Evolutionary conservation across 2,888 invertebrate genomes (phyloP), one percentile per base, ranked within the genome.

Genomic region (Nomada hirtipes): DNA sequence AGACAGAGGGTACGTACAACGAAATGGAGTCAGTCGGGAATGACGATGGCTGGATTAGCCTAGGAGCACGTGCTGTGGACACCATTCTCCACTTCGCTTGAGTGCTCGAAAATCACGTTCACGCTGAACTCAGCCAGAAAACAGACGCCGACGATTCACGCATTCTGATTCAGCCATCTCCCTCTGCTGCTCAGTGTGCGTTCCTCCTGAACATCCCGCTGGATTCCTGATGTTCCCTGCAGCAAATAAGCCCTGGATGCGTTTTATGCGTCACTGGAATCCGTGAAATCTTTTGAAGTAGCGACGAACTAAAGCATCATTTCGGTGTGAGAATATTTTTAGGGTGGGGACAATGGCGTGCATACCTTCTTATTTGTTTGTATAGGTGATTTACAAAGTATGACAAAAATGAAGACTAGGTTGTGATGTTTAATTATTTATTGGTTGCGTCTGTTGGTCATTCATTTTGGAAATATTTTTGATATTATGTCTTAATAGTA

Each of bases 41-140:
- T 86, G 90, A 90, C 89, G 89, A 90, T 90, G 84, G 89, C 86
- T 88, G 92, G 92, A 92, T 92, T 92, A 92, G 90, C 88, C 88
- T 72, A 85, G 85, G 82, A 87, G 90, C 90, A 90, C 90, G 90
- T 91, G 90, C 89, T 83, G 87, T 82, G 91, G 91, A 92, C 92
- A 92, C 87, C 88, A 89, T 90, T 92, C 91, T 92, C 90, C 91
- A 92, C 92, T 92, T 90, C 89, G 86, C 88, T 88, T 89, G 91
- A 92, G 92, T 92, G 92, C 91, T 90, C 85, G 90, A 89, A 91
- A 91, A 92, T 91, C 91, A 90, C 91, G 89, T 90, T 89, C 90
- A 80, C 88, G 86, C 84, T 85, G 88, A 88, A 89, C 85, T 86
- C 88, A 80, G 83, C 87, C 86, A 79, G 88, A 89, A 89, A 90